Evolutionary conservation across 2,888 invertebrate genomes (phyloP).

Genomic region (Zaprionus obscuricornis): DNA sequence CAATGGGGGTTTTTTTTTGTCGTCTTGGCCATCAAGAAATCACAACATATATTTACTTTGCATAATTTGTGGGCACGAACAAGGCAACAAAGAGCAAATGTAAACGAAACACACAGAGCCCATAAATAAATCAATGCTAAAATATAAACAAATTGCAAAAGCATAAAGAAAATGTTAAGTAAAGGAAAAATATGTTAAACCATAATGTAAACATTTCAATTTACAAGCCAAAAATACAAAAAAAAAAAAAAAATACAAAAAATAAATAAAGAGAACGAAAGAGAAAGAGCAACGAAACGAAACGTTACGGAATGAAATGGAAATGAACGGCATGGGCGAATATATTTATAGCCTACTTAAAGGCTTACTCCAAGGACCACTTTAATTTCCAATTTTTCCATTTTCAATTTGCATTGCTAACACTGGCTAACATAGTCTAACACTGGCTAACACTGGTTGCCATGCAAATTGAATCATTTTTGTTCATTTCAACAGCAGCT

Average conservation of each 20-base stretch:
- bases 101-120: constrained; percentile 11
- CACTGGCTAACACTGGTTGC: constrained; percentile 46
- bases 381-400: constrained; percentile 54
- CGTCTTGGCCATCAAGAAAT: constrained; percentile 23
- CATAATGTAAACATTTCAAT: constrained; percentile 53
- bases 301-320: too few relatives aligned
- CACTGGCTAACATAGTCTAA: constrained; percentile 9
- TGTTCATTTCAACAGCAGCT: constrained; percentile 50
- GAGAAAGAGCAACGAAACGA: too few relatives aligned
- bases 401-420: constrained; percentile 52
- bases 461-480: constrained; percentile 68
- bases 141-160: constrained; percentile 32
- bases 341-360: constrained; percentile 62
- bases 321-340: not conserved
- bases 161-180: not conserved
- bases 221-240: constrained; percentile 36
- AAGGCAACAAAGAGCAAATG: constrained; percentile 11
- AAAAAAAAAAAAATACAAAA: constrained; percentile 9
- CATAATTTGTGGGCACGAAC: constrained; percentile 49
- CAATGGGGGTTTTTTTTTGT: too few relatives aligned
- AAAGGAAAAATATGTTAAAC: constrained; percentile 41
- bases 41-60: constrained; percentile 48
- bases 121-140: constrained; percentile 60
- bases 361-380: constrained; percentile 57
- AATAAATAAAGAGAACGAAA: too few relatives aligned